Conservation (phyloP, 2,113 vertebrate genomes). For the Petrocephalus microphthalmus region DNA sequence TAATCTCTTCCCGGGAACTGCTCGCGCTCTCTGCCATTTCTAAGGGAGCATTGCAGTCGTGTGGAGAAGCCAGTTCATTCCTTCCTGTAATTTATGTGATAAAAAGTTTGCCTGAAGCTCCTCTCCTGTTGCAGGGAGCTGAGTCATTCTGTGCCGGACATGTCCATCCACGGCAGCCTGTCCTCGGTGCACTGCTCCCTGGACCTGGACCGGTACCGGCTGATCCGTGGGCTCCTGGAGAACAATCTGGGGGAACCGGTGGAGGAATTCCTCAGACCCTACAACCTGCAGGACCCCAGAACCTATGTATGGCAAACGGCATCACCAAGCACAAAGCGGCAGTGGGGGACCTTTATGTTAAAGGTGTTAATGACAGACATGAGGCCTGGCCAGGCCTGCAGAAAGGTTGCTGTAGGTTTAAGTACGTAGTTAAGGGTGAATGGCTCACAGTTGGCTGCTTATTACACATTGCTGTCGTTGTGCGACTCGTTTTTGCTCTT, state of each 20-base stretch:
- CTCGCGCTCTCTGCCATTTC: neutral
- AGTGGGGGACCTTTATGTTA: neutral
- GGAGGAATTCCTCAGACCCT: slow-evolving; percentile 90
- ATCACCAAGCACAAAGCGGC: neutral
- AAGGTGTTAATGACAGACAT: neutral
- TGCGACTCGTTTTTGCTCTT: neutral
- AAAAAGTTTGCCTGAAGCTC: neutral
- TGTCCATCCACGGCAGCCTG: slow-evolving; percentile 80
- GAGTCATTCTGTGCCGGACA: slow-evolving; percentile 82
- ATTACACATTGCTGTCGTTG: neutral
- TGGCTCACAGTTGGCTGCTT: neutral
- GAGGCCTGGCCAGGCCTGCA: neutral
- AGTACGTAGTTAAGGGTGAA: neutral
- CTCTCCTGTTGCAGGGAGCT: slow-evolving; percentile 66
- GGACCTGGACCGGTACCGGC: slow-evolving; percentile 81
- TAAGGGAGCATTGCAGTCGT: neutral
- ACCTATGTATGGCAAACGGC: slow-evolving; percentile 71
- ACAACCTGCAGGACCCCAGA: slow-evolving; percentile 88
- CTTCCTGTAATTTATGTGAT: neutral
- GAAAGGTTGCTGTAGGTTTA: neutral
- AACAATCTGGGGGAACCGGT: slow-evolving; percentile 90
- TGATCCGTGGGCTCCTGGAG: slow-evolving; percentile 84
- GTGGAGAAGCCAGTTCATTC: neutral
- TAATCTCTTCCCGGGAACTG: neutral
- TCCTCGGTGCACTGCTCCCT: slow-evolving; percentile 90